Evolutionary conservation across 2,797 vertebrate species (phyloP).

Genomic region (Silurus lanzhouensis): DNA sequence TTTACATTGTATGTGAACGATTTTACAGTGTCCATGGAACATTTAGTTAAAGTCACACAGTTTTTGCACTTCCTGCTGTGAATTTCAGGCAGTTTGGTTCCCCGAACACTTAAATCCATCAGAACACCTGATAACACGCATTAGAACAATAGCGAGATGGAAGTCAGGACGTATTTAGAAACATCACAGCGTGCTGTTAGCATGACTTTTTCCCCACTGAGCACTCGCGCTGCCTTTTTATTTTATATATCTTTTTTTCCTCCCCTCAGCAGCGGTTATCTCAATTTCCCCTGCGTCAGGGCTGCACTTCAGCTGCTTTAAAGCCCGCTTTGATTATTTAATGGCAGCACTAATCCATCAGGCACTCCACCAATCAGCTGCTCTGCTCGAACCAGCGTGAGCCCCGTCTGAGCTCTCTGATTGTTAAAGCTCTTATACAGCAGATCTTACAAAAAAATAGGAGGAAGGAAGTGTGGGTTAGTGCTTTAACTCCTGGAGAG

Average conservation of each 20-base stretch:
- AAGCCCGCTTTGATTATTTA: conserved; percentile 53
- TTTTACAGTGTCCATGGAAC: background rate
- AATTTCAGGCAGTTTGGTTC: conserved; percentile 28
- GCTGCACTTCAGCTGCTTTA: conserved; percentile 24
- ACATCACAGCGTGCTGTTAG: conserved; percentile 50
- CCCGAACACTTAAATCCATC: conserved; percentile 52
- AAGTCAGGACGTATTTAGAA: conserved; percentile 35
- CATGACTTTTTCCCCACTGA: conserved; percentile 37
- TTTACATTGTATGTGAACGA: too few relatives aligned
- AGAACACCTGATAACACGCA: conserved; percentile 51
- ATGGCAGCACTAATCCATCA: conserved; percentile 47
- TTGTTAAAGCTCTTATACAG: conserved; percentile 26
- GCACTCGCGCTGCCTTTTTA: conserved; percentile 24
- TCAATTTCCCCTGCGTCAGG: conserved; percentile 39
- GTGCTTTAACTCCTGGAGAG: background rate
- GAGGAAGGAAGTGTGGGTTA: background rate
- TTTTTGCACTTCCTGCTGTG: conserved; percentile 32
- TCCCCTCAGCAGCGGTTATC: conserved; percentile 38
- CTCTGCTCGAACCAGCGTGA: background rate
- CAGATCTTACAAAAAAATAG: conserved; percentile 16
- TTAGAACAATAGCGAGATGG: conserved; percentile 35
- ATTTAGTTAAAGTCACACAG: background rate
- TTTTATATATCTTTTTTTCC: background rate
- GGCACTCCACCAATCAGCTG: conserved; percentile 37
- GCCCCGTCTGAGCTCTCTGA: conserved; percentile 9